Conservation (phyloP, 1,140 invertebrate species). For the Sinella curviseta region DNA sequence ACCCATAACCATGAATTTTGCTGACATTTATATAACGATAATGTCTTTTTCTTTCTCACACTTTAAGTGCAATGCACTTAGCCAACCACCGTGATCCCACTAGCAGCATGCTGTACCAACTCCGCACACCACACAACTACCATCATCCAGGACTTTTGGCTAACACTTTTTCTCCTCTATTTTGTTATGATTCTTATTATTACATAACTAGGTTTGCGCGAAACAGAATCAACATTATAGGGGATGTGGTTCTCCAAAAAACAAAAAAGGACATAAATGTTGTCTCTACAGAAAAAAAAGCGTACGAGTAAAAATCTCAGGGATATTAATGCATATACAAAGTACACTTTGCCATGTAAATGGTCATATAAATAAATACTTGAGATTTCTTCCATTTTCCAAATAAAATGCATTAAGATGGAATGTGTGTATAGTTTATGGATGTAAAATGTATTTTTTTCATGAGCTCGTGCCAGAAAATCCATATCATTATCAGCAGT, state of each 20-base stretch:
- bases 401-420: not conserved
- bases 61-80: conserved; percentile 29
- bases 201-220: not conserved
- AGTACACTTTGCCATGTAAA: not conserved
- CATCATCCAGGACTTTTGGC: not conserved
- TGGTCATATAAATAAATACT: not conserved
- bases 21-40: conserved; percentile 43
- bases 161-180: not conserved
- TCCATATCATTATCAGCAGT: not conserved
- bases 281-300: too few species aligned
- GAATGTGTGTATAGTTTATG: not conserved
- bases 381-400: not conserved
- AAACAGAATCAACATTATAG: too few species aligned
- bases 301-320: too few species aligned
- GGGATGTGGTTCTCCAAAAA: too few species aligned
- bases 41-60: conserved; percentile 33
- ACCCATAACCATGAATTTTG: conserved; percentile 42
- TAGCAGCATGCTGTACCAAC: not conserved
- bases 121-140: not conserved
- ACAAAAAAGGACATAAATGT: not conserved
- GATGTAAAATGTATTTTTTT: not conserved
- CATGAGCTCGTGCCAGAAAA: conserved; percentile 11
- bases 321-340: too few species aligned
- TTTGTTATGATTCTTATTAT: not conserved
- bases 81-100: not conserved